Base-by-base conservation (phyloP, 2,888 invertebrate genomes). In the Melanargia galathea region DNA sequence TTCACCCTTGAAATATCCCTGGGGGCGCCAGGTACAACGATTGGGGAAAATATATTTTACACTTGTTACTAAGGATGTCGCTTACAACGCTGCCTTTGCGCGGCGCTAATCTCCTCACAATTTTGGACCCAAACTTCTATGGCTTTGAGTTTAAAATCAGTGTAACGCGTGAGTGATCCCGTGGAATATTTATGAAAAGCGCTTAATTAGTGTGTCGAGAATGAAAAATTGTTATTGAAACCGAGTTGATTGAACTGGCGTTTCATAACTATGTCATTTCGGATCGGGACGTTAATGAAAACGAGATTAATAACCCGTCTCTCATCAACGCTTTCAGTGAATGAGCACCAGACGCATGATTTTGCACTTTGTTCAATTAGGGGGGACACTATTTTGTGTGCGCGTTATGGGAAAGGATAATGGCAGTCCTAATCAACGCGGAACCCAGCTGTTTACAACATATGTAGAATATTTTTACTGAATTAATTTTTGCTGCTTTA, bases 1-100 rank as follows among this genome's bases (percentile, higher is more conserved):
- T 90, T 90, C 92, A 91, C 91, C 92, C 92, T 90, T 92, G 91
- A 92, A 92, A 92, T 92, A 92, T 92, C 92, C 91, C 91, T 84
- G 73, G 89, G 92, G 90, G 90, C 80, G 84, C 84, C 90, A 90
- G 91, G 90, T 90, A 90, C 90, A 78, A 81, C 87, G 88, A 89
- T 90, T 87, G 89, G 90, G 90, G 90, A 90, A 90, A 90, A 90
- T 90, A 90, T 90, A 91, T 90, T 90, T 90, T 91, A 90, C 91
- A 91, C 91, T 91, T 91, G 91, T 88, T 90, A 90, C 89, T 88
- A 86, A 90, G 86, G 85, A 88, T 87, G 88, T 87, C 88, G 87
- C 83, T 87, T 84, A 82, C 79, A 84, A 86, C 83, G 83, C 82
- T 79, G 72, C 81, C 75, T 82, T 81, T 80, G 78, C 76, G 69